A percentile compares a stretch with the other conserved stretches of the same genome.
phyloP scores from a whole-genome alignment of 2,888 invertebrate genomes.

The Cremastobaeus sp. region DNA sequence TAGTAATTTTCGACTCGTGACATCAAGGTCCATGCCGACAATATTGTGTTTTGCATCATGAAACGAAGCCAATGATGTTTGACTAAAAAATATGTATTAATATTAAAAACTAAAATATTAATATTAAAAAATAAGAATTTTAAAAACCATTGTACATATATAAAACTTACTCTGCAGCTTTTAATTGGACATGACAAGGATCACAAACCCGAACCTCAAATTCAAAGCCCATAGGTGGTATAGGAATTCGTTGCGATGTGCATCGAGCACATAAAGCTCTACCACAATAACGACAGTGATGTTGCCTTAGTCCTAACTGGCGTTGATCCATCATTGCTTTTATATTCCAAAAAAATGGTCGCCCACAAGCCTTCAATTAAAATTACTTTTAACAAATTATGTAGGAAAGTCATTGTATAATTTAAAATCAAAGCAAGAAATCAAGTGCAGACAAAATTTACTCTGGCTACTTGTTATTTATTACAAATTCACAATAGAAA shows the following conservation, averaged over 20 bases:
- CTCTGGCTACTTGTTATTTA: too few relatives aligned
- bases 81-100: conserved; percentile 80
- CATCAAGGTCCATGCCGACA: conserved; percentile 92
- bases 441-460: too few relatives aligned
- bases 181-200: conserved; percentile 89
- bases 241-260: conserved; percentile 90
- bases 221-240: conserved; percentile 98
- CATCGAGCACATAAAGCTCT: conserved; percentile 97
- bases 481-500: conserved; percentile 13
- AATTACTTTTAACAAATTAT: too few relatives aligned
- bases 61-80: conserved; percentile 94
- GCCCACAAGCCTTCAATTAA: conserved; percentile 86
- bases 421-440: too few relatives aligned
- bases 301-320: conserved; percentile 93
- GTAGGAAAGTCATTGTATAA: too few relatives aligned
- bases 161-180: conserved; percentile 91
- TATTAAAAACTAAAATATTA: neutral
- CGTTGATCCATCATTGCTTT: conserved; percentile 99
- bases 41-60: conserved; percentile 97
- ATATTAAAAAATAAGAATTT: neutral
- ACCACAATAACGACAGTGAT: conserved; percentile 96
- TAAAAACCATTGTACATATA: too few relatives aligned
- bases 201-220: conserved; percentile 98
- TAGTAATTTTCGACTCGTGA: conserved; percentile 90
- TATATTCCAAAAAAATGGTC: conserved; percentile 99